Evolutionary conservation across 2,888 invertebrate genomes (phyloP).

Genomic region (Aspidiotus rigidus): DNA sequence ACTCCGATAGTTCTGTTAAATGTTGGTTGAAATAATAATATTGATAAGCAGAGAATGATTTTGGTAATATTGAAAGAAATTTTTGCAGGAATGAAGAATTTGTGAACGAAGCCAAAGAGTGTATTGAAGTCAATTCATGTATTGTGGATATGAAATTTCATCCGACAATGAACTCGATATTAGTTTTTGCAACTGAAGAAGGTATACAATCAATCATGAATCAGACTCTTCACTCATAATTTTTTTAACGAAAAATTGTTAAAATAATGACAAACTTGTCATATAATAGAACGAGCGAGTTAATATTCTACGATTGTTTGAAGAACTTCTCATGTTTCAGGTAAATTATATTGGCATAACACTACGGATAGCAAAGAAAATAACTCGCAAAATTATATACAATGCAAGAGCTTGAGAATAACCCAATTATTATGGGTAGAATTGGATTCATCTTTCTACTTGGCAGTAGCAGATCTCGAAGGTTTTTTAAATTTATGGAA

Average conservation of each 20-base stretch:
- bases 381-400: slow-evolving; percentile 11
- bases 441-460: slow-evolving; percentile 5
- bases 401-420: slow-evolving; percentile 1
- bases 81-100: slow-evolving; percentile 27
- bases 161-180: slow-evolving; percentile 14
- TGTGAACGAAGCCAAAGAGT: slow-evolving; percentile 14
- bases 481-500: slow-evolving; percentile 13
- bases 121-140: slow-evolving; percentile 23
- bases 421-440: slow-evolving; percentile 21
- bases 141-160: slow-evolving; percentile 26
- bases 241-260: not conserved
- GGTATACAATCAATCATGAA: not conserved
- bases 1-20: no score
- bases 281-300: no score
- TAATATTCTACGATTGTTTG: no score
- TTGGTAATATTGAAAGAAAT: not conserved
- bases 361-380: slow-evolving; percentile 15
- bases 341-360: slow-evolving; percentile 19
- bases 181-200: slow-evolving; percentile 22
- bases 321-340: not conserved
- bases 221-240: not conserved
- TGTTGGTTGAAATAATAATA: no score
- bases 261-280: no score
- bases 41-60: not conserved
- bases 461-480: slow-evolving; percentile 4